Evolutionary conservation across 2,113 vertebrate genomes (phyloP).

Genomic region (Suricata suricatta): DNA sequence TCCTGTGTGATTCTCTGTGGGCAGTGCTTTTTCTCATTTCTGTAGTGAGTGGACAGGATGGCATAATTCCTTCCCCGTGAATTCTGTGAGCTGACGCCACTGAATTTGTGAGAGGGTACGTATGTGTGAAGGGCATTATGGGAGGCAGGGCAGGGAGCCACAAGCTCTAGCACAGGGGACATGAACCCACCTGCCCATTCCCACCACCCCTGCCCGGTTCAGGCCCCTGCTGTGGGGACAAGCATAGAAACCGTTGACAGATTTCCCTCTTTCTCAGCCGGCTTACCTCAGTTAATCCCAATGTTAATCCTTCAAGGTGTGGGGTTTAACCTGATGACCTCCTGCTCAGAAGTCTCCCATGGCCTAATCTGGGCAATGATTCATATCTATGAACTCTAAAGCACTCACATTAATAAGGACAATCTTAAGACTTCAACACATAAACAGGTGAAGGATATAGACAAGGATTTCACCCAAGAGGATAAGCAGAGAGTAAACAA

Average conservation of each 20-base stretch:
- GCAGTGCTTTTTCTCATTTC: neutral
- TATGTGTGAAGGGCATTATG: too few species aligned
- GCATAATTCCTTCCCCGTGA: neutral
- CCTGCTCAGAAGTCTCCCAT: neutral
- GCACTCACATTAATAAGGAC: neutral
- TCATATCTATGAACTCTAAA: neutral
- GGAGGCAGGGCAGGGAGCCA: neutral
- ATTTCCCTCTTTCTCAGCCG: neutral
- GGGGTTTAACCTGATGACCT: neutral
- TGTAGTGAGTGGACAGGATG: neutral
- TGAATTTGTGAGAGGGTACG: neutral
- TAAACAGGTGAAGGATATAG: neutral
- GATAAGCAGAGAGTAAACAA: neutral
- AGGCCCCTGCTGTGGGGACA: fast-evolving
- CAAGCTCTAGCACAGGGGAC: neutral
- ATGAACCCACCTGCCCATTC: neutral
- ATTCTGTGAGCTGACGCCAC: neutral
- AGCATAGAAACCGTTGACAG: neutral
- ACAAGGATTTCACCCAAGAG: neutral
- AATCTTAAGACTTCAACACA: neutral
- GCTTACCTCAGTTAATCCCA: neutral
- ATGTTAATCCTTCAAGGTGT: neutral
- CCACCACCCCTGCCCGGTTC: fast-evolving
- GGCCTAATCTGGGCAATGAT: neutral
- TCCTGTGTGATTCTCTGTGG: neutral